Evolutionary conservation across 2,888 invertebrate species (phyloP), one percentile per base, ranked within the genome.

Genomic region (Suillia variegata): DNA sequence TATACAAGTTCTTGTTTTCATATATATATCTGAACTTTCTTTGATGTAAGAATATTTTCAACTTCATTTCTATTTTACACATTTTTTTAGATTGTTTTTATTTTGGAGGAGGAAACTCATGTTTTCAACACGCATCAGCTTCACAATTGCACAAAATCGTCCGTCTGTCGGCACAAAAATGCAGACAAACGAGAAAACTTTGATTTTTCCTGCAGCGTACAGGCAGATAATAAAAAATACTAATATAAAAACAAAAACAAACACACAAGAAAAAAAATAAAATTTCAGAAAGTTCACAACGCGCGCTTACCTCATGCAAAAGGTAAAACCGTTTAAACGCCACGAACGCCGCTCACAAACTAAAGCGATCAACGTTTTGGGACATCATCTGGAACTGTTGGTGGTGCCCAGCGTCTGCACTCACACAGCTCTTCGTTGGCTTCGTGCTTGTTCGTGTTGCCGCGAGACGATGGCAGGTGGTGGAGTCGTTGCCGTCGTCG

Each of bases 131-230:
- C 42, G 20, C 54, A 15, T 51, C 22, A 47, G 34, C 58, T 50
- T 22, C 47, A 33, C 47, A 58, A 45, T 52, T 58, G 47, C 56
- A 48, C 42, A n/a, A 34, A 50, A 34, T 18, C 38, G 50, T 12
- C 6, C 38, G 13, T 13, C 6, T 13, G 38, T 38, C 45, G 10
- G 6, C 21, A 47, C 47, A 67, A 74, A 72, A 74, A 74, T 76
- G 76, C 77, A 74, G 74, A 74, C 71, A 76, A 74, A 73, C 76
- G 64, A 74, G 67, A 74, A 75, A 75, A 70, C 69, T 72, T 70
- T 70, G 69, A 62, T 50, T 56, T 54, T 50, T 17, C 47, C 38
- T 52, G 56, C 58, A 17, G 48, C 54, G 45, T 38, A 10, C 20
- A n/a, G n/a, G n/a, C 22, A 24, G 38, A 56, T 49, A 38, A 49